These are phyloP conservation scores for Cherax quadricarinatus DNA, from an alignment of 1,140 invertebrate species.

Conservation along the genomic window DNA sequence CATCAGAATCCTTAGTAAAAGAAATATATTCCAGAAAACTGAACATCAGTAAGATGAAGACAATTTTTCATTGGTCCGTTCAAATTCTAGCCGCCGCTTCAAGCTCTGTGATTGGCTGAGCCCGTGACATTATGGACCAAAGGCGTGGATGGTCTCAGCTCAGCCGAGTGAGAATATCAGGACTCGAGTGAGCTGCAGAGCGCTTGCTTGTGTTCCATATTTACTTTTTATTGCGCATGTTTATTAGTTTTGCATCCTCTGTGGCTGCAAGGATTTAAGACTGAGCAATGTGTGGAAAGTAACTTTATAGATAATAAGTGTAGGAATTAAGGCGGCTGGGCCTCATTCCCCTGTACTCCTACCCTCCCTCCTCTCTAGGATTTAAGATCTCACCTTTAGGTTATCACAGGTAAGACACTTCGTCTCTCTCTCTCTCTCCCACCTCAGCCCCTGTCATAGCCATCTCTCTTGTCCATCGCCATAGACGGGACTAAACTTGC, in stretches of 20 bases:
- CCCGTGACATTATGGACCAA: constrained; percentile 23
- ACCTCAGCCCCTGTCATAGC: not conserved
- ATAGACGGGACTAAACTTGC: too few species aligned
- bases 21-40: not conserved
- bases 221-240: not conserved
- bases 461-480: not conserved
- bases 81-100: constrained; percentile 21
- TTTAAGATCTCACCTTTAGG: not conserved
- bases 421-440: not conserved
- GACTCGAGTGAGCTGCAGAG: not conserved
- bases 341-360: not conserved
- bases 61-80: not conserved
- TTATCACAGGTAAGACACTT: not conserved
- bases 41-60: not conserved
- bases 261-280: not conserved
- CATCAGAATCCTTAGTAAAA: not conserved
- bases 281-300: not conserved
- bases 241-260: not conserved
- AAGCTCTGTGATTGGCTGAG: constrained; percentile 23
- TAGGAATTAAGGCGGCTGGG: not conserved
- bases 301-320: not conserved
- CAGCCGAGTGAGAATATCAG: constrained; percentile 21
- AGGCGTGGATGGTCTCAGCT: constrained; percentile 12
- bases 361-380: not conserved
- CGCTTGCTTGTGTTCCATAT: not conserved